Conservation (phyloP, 2,888 invertebrate genomes). For the Hemicrepidius hirtus region DNA sequence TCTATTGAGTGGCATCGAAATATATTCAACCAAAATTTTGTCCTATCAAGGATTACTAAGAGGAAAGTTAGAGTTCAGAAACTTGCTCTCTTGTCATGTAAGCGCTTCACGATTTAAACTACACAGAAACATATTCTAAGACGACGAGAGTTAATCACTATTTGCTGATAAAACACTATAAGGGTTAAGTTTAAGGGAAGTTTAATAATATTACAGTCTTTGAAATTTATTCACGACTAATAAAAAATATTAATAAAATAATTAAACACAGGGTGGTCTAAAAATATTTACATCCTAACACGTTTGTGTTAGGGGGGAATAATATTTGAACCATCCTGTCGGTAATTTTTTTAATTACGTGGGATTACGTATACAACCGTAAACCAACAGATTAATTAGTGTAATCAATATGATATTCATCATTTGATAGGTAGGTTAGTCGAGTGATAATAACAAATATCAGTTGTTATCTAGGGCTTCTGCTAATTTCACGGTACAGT, state of each 20-base stretch:
- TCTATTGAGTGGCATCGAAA: conserved; percentile 12
- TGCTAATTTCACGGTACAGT: background rate
- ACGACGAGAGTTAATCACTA: background rate
- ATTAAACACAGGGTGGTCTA: too few species aligned
- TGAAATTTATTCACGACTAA: too few species aligned
- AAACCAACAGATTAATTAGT: conserved; percentile 1
- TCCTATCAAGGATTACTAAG: conserved; percentile 15
- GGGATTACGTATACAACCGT: too few species aligned
- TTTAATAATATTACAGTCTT: too few species aligned
- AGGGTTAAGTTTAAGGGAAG: too few species aligned
- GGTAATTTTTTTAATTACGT: too few species aligned
- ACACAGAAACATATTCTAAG: background rate
- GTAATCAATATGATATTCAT: conserved; percentile 25
- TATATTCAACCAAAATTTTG: conserved; percentile 21
- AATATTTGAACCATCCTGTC: too few species aligned
- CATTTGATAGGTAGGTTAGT: conserved; percentile 18
- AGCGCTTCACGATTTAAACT: background rate
- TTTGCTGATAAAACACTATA: background rate
- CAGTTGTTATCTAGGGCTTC: conserved; percentile 19
- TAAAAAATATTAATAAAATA: too few species aligned
- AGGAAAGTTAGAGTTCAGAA: conserved; percentile 17
- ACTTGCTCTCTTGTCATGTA: background rate
- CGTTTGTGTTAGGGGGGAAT: too few species aligned
- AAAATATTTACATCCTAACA: too few species aligned
- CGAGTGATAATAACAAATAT: conserved; percentile 12